phyloP scores from a whole-genome alignment of 2,888 invertebrate species.

The Anagyrus pseudococci region DNA sequence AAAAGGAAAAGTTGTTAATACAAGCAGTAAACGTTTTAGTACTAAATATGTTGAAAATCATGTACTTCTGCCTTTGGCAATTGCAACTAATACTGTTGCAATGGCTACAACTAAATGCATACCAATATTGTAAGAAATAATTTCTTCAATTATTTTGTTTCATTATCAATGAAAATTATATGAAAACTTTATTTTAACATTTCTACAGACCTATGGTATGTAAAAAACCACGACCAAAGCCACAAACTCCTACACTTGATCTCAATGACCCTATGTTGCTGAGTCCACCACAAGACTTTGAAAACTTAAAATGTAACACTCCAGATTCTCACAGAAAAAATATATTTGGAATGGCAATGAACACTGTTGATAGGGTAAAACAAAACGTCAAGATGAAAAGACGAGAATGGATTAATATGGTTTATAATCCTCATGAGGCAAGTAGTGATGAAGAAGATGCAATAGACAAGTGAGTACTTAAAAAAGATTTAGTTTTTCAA shows the following conservation, averaged over 20 bases:
- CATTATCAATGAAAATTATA: conserved; percentile 16
- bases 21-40: conserved; percentile 54
- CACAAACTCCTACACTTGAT: conserved; percentile 66
- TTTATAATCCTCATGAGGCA: conserved; percentile 56
- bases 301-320: conserved; percentile 68
- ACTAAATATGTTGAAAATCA: conserved; percentile 45
- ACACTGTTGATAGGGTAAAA: conserved; percentile 63
- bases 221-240: too few species aligned
- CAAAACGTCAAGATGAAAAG: conserved; percentile 65
- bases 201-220: conserved; percentile 51
- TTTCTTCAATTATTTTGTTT: not conserved
- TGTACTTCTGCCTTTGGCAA: conserved; percentile 58
- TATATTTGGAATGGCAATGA: conserved; percentile 62
- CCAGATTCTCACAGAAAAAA: conserved; percentile 70
- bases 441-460: conserved; percentile 43
- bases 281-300: conserved; percentile 62
- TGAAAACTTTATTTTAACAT: too few species aligned
- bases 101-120: conserved; percentile 58
- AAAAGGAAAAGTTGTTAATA: conserved; percentile 53
- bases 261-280: conserved; percentile 72
- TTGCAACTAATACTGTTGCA: conserved; percentile 60
- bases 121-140: conserved; percentile 51
- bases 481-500: not conserved
- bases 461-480: conserved; percentile 26
- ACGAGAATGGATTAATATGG: conserved; percentile 66